Base-by-base conservation (phyloP, 2,113 vertebrate genomes). In the Oplegnathus fasciatus region DNA sequence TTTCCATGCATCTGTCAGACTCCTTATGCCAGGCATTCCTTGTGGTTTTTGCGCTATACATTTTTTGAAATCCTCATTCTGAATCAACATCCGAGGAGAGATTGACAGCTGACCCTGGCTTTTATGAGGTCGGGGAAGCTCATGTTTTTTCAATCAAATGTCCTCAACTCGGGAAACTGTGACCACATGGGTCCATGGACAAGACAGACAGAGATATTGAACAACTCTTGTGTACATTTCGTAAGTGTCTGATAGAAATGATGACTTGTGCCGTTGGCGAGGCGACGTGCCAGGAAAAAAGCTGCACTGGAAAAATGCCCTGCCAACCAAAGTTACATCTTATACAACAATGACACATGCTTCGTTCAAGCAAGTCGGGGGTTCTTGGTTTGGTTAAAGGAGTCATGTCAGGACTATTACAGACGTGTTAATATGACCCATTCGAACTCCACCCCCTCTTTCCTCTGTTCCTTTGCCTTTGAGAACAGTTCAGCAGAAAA, bases 31-130 rank as follows among this genome's bases (percentile, higher is more conserved):
- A 84, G 78, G 75, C 84, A 89, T 86, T 93, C 84, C 83, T 87
- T 91, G 92, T 87, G 92, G 93, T 90, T 92, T 89, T 78, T 77
- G 73, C 32, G 52, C 85, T 86, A 71, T 86, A 86, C 88, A 91
- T 92, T 93, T 93, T 95, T 92, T 89, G 88, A 91, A 94, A 92
- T 94, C 89, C 89, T 94, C 58, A 10, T 66, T 86, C 85, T 90
- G 83, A 89, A 84, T 92, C 88, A 91, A 90, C 92, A 92, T 89
- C 80, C 44, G 73, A 83, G 78, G 82, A 57, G 8, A 72, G 79
- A 80, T 77, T 87, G 84, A 90, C 76, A 84, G 82, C 64, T 91
- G 83, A 90, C 81, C 86, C 84, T 15, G 22, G 67, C 66, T 84
- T 91, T 89, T 85, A 85, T 90, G 75, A 83, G 82, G 85, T 68